phyloP scores from a whole-genome alignment of 2,797 vertebrate genomes.

The Diceros bicornis region DNA sequence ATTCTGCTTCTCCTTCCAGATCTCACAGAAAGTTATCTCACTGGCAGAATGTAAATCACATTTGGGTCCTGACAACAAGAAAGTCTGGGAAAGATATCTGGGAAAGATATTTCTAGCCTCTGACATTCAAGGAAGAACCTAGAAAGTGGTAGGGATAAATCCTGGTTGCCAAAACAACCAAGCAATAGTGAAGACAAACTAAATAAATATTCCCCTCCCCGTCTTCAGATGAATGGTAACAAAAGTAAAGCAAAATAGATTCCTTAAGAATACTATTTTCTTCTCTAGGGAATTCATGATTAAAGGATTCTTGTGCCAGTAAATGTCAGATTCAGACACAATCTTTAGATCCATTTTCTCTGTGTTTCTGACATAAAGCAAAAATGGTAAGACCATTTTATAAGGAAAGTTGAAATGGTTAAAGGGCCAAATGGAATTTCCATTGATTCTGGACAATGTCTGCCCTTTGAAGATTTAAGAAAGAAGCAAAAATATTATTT shows the following conservation, averaged over 20 bases:
- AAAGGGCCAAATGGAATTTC: slow-evolving; percentile 45
- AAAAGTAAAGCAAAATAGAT: not conserved
- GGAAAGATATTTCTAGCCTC: not conserved
- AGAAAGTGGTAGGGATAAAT: not conserved
- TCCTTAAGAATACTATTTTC: not conserved
- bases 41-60: not conserved
- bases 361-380: not conserved
- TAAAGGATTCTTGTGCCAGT: not conserved
- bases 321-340: not conserved
- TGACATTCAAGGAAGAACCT: not conserved
- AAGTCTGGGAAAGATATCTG: not conserved
- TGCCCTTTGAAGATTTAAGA: slow-evolving; percentile 60
- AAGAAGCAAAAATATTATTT: slow-evolving; percentile 8
- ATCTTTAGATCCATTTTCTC: not conserved
- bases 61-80: not conserved
- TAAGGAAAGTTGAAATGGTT: slow-evolving; percentile 22
- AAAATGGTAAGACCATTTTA: not conserved
- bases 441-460: slow-evolving; percentile 37
- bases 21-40: not conserved
- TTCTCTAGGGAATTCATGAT: not conserved
- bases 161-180: not conserved
- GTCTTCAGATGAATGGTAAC: not conserved
- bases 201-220: not conserved
- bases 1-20: not conserved
- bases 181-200: not conserved